Evolutionary conservation across 2,888 invertebrate genomes (phyloP).

Genomic region (Drosophila helvetica): DNA sequence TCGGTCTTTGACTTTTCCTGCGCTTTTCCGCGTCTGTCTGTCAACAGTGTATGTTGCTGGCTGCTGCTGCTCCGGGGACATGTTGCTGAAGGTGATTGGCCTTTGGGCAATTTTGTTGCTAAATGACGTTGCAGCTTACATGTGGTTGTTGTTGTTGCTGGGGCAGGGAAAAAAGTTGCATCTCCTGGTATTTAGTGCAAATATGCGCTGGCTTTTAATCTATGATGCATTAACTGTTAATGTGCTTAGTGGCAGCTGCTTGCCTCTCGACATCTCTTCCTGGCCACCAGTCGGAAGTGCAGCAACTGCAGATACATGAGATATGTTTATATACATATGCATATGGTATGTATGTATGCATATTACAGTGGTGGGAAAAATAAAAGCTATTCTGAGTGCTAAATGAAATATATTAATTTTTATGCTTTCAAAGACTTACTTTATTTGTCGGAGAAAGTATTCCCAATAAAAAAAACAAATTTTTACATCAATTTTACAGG

Average conservation of each 20-base stretch:
- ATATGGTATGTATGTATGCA: no score
- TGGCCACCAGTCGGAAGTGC: conserved; percentile 55
- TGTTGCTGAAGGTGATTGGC: conserved; percentile 62
- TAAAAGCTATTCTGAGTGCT: background rate
- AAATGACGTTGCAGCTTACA: conserved; percentile 51
- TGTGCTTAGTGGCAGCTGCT: conserved; percentile 33
- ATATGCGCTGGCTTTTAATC: conserved; percentile 29
- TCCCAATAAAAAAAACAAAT: no score
- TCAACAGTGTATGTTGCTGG: conserved; percentile 43
- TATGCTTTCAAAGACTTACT: no score
- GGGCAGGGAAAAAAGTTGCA: conserved; percentile 29
- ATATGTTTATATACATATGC: background rate
- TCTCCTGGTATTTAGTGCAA: conserved; percentile 60
- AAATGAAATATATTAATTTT: no score
- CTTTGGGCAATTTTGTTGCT: conserved; percentile 57
- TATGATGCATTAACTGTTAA: conserved; percentile 59
- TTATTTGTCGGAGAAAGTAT: no score
- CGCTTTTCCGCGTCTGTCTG: conserved; percentile 67
- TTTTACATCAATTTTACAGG: no score
- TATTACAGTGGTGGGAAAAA: background rate
- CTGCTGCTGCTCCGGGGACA: conserved; percentile 9
- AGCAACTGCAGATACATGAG: background rate
- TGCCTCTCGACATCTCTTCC: conserved; percentile 43
- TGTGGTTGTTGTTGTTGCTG: conserved; percentile 39
- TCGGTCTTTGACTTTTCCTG: conserved; percentile 65